Conservation (phyloP, 1,140 invertebrate species). For the Parapsyche elsis region DNA sequence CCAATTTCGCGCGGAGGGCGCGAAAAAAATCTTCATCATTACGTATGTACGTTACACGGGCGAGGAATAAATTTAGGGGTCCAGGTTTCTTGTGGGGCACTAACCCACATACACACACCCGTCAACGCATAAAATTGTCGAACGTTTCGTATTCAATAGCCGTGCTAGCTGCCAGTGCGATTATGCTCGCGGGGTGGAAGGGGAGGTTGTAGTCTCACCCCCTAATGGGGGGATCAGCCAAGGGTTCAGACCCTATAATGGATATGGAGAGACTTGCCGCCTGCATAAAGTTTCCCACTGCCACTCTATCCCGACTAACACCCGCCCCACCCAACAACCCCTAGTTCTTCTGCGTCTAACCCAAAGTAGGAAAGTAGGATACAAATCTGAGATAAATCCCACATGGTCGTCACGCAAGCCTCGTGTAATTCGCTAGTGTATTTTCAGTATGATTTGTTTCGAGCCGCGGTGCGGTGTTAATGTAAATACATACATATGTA, state of each 20-base stretch:
- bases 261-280: slow-evolving; percentile 48
- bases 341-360: too few relatives aligned
- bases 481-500: too few relatives aligned
- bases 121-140: slow-evolving; percentile 14
- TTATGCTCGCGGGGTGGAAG: slow-evolving; percentile 42
- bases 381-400: slow-evolving; percentile 24
- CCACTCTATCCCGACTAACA: too few relatives aligned
- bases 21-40: slow-evolving; percentile 37
- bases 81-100: background rate
- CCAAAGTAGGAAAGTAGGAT: slow-evolving; percentile 3
- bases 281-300: slow-evolving; percentile 44
- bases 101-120: background rate
- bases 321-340: too few relatives aligned
- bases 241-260: slow-evolving; percentile 51
- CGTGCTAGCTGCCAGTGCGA: slow-evolving; percentile 50
- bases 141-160: slow-evolving; percentile 55
- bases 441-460: too few relatives aligned
- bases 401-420: background rate
- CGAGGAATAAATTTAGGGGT: slow-evolving; percentile 7
- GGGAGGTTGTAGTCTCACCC: background rate
- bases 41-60: slow-evolving; percentile 27
- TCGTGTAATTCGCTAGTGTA: too few relatives aligned
- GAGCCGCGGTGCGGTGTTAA: too few relatives aligned
- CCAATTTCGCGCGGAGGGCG: slow-evolving; percentile 43
- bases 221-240: background rate